Percentiles rank a stretch among this genome's conserved stretches.
phyloP scores from a whole-genome alignment of 2,888 invertebrate genomes.

The Heliothis peltigera region DNA sequence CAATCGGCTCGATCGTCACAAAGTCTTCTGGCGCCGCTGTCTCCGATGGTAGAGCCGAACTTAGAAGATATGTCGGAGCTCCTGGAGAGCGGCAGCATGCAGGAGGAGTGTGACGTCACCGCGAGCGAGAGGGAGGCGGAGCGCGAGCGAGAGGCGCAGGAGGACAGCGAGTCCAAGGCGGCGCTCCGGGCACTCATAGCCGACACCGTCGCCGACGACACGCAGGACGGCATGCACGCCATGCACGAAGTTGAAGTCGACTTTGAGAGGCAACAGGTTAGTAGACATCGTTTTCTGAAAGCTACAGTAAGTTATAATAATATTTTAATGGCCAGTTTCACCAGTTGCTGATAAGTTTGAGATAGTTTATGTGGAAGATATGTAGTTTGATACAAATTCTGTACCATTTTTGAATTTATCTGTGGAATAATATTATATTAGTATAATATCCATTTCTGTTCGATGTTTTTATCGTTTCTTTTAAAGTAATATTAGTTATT shows the following conservation, averaged over 20 bases:
- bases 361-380: no score
- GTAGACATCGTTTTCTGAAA: not conserved
- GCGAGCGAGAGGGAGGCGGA: constrained; percentile 19
- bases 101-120: constrained; percentile 31
- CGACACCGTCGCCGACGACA: constrained; percentile 56
- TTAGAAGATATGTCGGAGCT: constrained; percentile 56
- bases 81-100: constrained; percentile 41
- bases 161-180: constrained; percentile 48
- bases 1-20: constrained; percentile 74
- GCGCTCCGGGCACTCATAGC: constrained; percentile 66
- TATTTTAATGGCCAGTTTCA: no score
- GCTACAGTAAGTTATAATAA: no score
- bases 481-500: no score
- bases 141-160: constrained; percentile 11
- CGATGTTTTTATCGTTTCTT: no score
- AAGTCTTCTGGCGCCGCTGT: constrained; percentile 80
- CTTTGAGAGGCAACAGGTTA: constrained; percentile 47
- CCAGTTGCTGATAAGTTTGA: no score
- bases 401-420: no score
- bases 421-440: no score
- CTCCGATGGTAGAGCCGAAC: constrained; percentile 54
- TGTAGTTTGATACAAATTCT: no score
- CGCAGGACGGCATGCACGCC: constrained; percentile 60
- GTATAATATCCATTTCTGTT: no score
- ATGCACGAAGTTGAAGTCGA: constrained; percentile 62